Evolutionary conservation across 2,797 vertebrate genomes (phyloP), one percentile per base, ranked within the genome.

Genomic region (Agapornis canus): DNA sequence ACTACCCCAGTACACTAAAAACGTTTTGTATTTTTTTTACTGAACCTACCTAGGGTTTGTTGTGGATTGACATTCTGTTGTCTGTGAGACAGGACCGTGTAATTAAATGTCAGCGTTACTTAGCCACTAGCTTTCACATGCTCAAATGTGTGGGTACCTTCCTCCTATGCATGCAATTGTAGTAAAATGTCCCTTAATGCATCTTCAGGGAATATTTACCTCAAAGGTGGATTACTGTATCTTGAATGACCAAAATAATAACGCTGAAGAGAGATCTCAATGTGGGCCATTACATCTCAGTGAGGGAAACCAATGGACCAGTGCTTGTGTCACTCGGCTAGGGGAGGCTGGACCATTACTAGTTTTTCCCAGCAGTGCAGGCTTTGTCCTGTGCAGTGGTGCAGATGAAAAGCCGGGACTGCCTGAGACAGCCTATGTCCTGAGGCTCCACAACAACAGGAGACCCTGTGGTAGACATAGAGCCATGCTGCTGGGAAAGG

Each of bases 271-370:
- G 37, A n/a, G 5, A 54, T 48, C 52, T 78, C 40, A 65, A 0
- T 13, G 31, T n/a, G 60, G 27, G 25, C 32, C 54, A 13, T 43
- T 59, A 31, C 14, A 47, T 26, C n/a, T 32, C 42, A 32, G 15
- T 1, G 2, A 65, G 25, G 5, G 31, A 84, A 89, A 27, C 11
- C 77, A 76, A 2, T 1, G 13, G n/a, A 57, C 5, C 45, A 29
- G 12, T 11, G 25, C 39, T 60, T 26, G 40, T 48, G 29, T 15
- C 47, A 40, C 1, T 0, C 29, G 15, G 3, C 6, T 11, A 37
- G 1, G 6, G 23, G 25, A 80, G 70, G 25, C 25, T 79, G 49
- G 35, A 63, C 14, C 8, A 70, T 1, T 19, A 51, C 31, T 84
- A 72, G 16, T 2, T 64, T 92, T 71, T 54, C 37, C 26, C 43